Conservation (phyloP, 2,888 invertebrate species). For the Strigamia crassipes region DNA sequence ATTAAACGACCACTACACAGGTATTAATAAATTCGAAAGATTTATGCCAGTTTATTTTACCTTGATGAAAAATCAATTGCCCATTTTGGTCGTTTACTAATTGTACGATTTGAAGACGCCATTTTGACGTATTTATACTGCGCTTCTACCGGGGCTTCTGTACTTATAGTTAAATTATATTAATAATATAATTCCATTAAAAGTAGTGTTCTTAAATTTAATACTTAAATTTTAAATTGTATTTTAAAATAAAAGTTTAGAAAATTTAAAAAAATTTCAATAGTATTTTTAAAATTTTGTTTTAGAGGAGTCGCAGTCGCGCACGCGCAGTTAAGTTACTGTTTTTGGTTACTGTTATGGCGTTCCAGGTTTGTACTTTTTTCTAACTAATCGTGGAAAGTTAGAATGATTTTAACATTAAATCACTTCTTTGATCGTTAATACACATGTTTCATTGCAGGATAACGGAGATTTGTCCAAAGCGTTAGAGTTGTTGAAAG, state of each 20-base stretch:
- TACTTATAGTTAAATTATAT: background rate
- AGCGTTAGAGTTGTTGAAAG: conserved; percentile 43
- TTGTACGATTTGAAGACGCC: conserved; percentile 45
- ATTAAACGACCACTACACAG: background rate
- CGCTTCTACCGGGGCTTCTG: background rate
- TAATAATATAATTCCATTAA: too few relatives aligned
- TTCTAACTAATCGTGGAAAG: background rate
- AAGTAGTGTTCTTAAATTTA: too few relatives aligned
- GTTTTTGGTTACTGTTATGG: background rate
- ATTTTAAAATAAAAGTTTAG: too few relatives aligned
- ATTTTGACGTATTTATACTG: background rate
- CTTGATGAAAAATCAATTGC: conserved; percentile 52
- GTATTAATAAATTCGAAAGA: background rate
- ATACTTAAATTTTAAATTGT: too few relatives aligned
- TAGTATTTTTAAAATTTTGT: too few relatives aligned
- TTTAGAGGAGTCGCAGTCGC: too few relatives aligned
- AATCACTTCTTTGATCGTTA: background rate
- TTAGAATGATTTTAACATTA: background rate
- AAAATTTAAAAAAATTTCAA: too few relatives aligned
- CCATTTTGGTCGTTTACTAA: conserved; percentile 51
- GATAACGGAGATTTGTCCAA: conserved; percentile 46
- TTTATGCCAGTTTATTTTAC: conserved; percentile 45
- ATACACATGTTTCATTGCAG: background rate
- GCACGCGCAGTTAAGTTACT: background rate
- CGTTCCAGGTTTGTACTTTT: background rate